Conservation (phyloP, 2,888 invertebrate genomes). For the Molorchus minor region DNA sequence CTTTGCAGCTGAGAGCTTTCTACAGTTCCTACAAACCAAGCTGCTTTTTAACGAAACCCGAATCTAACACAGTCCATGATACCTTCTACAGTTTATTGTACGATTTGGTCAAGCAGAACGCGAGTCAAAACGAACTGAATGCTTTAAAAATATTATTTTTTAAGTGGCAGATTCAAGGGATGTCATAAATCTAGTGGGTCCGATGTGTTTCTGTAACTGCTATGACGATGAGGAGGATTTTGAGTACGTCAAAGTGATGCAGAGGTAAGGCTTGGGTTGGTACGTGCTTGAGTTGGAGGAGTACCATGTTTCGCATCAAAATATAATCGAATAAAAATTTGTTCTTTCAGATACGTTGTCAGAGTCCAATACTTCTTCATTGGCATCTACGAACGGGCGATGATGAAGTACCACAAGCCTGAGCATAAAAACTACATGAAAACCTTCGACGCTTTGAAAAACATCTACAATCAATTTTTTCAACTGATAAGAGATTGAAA, state of each 20-base stretch:
- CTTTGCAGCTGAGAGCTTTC: conserved; percentile 42
- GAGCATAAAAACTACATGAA: conserved; percentile 42
- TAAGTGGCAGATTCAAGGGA: conserved; percentile 20
- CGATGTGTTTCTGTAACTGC: conserved; percentile 23
- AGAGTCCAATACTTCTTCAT: conserved; percentile 55
- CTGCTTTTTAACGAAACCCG: conserved; percentile 33
- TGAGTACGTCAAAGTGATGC: conserved; percentile 41
- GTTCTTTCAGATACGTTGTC: conserved; percentile 39
- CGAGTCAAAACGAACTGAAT: conserved; percentile 9
- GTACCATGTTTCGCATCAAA: no score
- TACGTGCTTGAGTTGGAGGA: no score
- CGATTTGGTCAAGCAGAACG: conserved; percentile 16
- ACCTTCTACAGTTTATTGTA: conserved; percentile 27
- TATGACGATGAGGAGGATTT: conserved; percentile 44
- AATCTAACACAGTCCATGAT: conserved; percentile 35
- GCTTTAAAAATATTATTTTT: conserved; percentile 27
- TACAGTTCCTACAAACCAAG: conserved; percentile 50
- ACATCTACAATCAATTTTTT: conserved; percentile 49
- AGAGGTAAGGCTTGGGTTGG: conserved; percentile 47
- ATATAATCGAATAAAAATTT: not conserved
- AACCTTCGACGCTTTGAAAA: conserved; percentile 48
- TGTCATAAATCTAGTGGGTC: not conserved
- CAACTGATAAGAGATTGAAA: conserved; percentile 31
- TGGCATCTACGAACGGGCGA: conserved; percentile 46
- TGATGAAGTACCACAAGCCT: conserved; percentile 44